A percentile compares a stretch with the other conserved stretches of the same genome.
These are phyloP conservation scores for Limnothrissa miodon DNA, from an alignment of 2,113 vertebrate genomes.

Conservation along the genomic window DNA sequence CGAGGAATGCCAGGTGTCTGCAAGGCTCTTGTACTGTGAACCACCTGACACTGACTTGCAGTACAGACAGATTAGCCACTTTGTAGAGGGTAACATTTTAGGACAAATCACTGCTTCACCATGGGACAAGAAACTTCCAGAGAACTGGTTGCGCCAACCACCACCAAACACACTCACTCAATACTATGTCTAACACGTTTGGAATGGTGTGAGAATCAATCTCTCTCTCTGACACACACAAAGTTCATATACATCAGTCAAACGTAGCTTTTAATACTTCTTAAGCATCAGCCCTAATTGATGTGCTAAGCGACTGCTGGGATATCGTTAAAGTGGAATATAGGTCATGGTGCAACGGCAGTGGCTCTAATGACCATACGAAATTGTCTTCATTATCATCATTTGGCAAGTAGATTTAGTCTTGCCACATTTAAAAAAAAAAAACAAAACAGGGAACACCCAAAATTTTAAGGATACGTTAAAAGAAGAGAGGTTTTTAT, in stretches of 20 bases:
- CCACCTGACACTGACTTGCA: background rate
- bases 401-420: slow-evolving; percentile 22
- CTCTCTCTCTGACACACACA: background rate
- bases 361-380: slow-evolving; percentile 28
- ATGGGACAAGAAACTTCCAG: background rate
- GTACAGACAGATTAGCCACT: background rate
- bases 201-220: background rate
- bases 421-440: slow-evolving; percentile 1
- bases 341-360: slow-evolving; percentile 22
- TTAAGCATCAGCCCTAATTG: background rate
- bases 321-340: slow-evolving; percentile 23
- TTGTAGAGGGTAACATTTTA: background rate
- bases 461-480: background rate
- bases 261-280: background rate
- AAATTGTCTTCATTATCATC: slow-evolving; percentile 4
- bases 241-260: background rate
- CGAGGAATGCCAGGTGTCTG: background rate
- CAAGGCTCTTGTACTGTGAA: background rate
- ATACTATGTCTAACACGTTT: background rate
- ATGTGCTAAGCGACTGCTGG: background rate
- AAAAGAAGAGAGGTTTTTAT: background rate
- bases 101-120: background rate
- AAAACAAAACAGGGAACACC: background rate
- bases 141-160: background rate
- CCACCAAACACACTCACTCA: background rate